Base-by-base conservation (phyloP, 1,140 invertebrate genomes). In the Zaprionus davidi region DNA sequence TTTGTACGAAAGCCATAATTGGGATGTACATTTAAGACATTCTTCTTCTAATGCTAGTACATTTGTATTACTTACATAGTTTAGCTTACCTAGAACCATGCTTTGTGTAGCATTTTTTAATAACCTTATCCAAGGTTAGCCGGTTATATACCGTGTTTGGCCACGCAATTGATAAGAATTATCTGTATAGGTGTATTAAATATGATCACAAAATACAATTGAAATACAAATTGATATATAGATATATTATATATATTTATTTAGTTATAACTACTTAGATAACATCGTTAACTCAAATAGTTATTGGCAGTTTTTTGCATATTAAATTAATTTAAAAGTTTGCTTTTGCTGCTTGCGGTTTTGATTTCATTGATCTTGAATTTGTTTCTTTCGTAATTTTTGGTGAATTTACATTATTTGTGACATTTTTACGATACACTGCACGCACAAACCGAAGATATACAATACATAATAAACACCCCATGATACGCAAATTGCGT, bases 301-400 rank as follows among this genome's bases (percentile, higher is more conserved):
- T 88, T 90, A 71, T 90, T 90, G 84, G 84, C 84, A 88, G 84
- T 88, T 88, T 90, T 81, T 87, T 83, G 71, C 78, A 84, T 88
- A 81, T 78, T 78, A 44, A 73, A 80, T 80, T 68, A 58, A 62
- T 74, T 85, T 73, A 76, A 76, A 79, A 82, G 82, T 67, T 83
- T 79, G 60, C 34, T 26, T 57, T 22, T 69, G 49, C 70, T 57
- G 62, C 36, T 73, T 53, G 15, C 64, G 34, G 46, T 26, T 74
- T 64, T 36, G 38, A 64, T 71, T 67, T 55, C 56, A 62, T 55
- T 63, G 15, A n/a, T 51, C 55, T 66, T 38, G 31, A 60, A 38
- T 53, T 34, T 28, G 22, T 46, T 44, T 34, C 3, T 34, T 44
- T 34, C 9, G 31, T 34, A 34, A 34, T 34, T 34, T 11, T 11